Base-by-base conservation (phyloP, 2,888 invertebrate genomes). In the Torymus auratus region DNA sequence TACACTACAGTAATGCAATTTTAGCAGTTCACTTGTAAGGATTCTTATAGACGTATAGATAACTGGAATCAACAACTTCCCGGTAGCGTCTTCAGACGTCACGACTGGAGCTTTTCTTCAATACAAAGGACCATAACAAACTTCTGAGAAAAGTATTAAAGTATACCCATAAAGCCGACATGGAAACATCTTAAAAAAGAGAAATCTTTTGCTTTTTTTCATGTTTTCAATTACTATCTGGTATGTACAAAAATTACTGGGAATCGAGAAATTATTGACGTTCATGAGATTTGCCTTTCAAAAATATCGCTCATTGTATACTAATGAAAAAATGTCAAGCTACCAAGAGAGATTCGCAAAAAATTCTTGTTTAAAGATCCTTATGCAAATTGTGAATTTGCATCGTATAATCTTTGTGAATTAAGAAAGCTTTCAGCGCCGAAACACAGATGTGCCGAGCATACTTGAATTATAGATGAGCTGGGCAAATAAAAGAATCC, bases 391-490 rank as follows among this genome's bases (percentile, higher is more conserved):
- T 15, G n/a, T 0, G 56, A 62, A 81, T 81, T 81, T 81, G 67
- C 76, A 77, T 81, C 68, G 76, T 77, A 81, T 81, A 81, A 81
- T 77, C 80, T 68, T 76, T 56, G 68, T 11, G 61, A 81, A 81
- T 81, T 81, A 81, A 73, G 76, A 69, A 62, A 75, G 65, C 77
- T 64, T 68, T 69, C 52, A 53, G 50, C 50, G 55, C 41, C 52
- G 62, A 79, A 69, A 67, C 65, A 67, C 56, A 55, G 53, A 71
- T 71, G 58, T 65, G 60, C n/a, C 52, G 73, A 50, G 28, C 20
- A 60, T 62, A 69, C 72, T 72, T 68, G 76, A 77, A 81, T 77
- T 58, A 64, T 62, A 72, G 72, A 81, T 81, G 72, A 80, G 68
- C 28, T 64, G 28, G 73, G 52, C 68, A 68, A 68, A 70, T 50